Evolutionary conservation across 92 coral and sea anemone genomes (phyloP).

Genomic region (Muricea muricata): DNA sequence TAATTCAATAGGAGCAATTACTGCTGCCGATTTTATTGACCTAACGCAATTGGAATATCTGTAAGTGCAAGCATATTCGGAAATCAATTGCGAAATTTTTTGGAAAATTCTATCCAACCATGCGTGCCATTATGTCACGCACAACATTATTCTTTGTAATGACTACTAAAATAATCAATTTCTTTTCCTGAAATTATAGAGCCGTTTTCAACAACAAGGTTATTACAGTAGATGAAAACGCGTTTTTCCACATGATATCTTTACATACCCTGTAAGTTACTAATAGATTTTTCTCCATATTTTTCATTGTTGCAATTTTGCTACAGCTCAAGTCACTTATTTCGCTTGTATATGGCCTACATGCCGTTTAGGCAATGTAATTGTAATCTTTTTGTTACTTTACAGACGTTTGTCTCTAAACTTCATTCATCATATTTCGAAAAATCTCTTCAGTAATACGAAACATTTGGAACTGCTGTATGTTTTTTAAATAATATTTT

Average conservation of each 20-base stretch:
- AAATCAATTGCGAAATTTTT: too few relatives aligned
- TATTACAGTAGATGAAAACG: neutral
- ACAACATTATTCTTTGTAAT: neutral
- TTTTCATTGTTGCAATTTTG: neutral
- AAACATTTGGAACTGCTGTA: neutral
- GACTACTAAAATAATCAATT: neutral
- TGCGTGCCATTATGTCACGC: neutral
- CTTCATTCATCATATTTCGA: neutral
- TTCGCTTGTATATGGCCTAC: too few relatives aligned
- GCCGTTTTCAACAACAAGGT: neutral
- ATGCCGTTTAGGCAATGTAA: too few relatives aligned
- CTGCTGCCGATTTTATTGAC: neutral
- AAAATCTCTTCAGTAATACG: neutral
- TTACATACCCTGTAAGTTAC: constrained; percentile 17
- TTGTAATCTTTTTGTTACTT: neutral
- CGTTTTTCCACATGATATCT: neutral
- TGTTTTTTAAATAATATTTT: neutral
- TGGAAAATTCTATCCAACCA: too few relatives aligned
- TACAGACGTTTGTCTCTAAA: neutral
- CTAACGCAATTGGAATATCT: constrained; percentile 7
- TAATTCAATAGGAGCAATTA: neutral
- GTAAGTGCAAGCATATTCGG: neutral
- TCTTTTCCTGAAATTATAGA: neutral
- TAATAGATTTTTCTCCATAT: neutral
- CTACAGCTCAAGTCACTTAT: too few relatives aligned